A percentile compares a stretch with the other conserved stretches of the same genome.
phyloP scores from a whole-genome alignment of 2,888 invertebrate species.

The Caenorhabditis uteleia region DNA sequence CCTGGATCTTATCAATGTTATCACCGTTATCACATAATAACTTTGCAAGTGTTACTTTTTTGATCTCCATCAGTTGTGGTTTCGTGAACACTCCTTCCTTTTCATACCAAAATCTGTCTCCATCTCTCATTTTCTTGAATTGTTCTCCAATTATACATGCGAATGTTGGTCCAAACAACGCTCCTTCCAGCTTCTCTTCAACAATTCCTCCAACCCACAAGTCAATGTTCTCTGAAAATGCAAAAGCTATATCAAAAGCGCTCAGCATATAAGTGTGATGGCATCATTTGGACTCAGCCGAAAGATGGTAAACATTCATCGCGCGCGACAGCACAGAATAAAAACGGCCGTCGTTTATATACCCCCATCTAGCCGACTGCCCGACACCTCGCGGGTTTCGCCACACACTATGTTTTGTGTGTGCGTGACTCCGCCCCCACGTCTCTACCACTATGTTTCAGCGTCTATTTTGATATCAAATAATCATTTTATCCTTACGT shows the following conservation, averaged over 20 bases:
- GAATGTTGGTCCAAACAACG: constrained; percentile 90
- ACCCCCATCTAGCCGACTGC: not conserved
- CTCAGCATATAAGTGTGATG: constrained; percentile 39
- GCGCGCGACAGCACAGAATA: no score
- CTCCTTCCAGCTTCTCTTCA: constrained; percentile 82
- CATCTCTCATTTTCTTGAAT: constrained; percentile 85
- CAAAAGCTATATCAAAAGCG: constrained; percentile 5
- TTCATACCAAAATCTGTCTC: constrained; percentile 90
- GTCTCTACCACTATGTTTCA: not conserved
- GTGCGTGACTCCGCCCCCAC: constrained; percentile 25
- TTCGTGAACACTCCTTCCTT: constrained; percentile 84
- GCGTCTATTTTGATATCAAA: not conserved
- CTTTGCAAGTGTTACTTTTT: constrained; percentile 80
- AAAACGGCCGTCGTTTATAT: constrained; percentile 24
- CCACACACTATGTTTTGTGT: constrained; percentile 15
- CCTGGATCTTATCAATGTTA: constrained; percentile 80
- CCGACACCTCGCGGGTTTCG: constrained; percentile 32
- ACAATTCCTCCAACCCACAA: constrained; percentile 94
- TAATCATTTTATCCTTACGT: constrained; percentile 38
- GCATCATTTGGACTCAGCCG: constrained; percentile 31
- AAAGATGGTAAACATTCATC: constrained; percentile 49
- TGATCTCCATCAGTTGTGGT: constrained; percentile 84
- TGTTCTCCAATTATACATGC: constrained; percentile 89
- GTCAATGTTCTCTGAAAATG: constrained; percentile 80
- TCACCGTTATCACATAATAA: constrained; percentile 93